phyloP scores from a whole-genome alignment of 2,797 vertebrate genomes.

The Pseudocheirus occidentalis region DNA sequence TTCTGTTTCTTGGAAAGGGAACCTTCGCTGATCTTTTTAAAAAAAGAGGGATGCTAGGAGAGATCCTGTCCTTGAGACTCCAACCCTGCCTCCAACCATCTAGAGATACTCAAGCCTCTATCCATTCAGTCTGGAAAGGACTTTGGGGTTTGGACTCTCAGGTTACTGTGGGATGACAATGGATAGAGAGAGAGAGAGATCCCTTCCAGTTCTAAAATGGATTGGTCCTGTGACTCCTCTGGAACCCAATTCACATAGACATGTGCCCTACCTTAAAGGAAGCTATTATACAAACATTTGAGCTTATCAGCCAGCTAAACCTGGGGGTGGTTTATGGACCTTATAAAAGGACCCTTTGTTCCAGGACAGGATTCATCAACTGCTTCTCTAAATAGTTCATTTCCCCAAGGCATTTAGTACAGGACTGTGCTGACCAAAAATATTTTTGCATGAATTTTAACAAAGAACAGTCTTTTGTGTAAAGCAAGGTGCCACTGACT shows the following conservation, averaged over 20 bases:
- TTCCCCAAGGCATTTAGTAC: not conserved
- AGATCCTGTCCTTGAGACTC: not conserved
- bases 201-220: not conserved
- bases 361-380: not conserved
- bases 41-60: not conserved
- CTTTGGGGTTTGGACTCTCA: not conserved
- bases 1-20: not conserved
- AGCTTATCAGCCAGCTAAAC: not conserved
- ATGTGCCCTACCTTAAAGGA: not conserved
- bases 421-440: not conserved
- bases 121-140: not conserved
- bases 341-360: not conserved
- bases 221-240: not conserved
- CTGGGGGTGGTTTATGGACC: not conserved
- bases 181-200: not conserved
- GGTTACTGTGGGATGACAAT: not conserved
- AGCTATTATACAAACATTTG: not conserved
- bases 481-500: not conserved
- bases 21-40: not conserved
- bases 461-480: not conserved
- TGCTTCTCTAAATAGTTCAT: not conserved
- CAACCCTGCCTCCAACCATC: not conserved
- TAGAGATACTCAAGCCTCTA: not conserved
- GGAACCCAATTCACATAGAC: not conserved
- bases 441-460: not conserved